Evolutionary conservation across 1,140 invertebrate genomes (phyloP).

Genomic region (Hermetia illucens): DNA sequence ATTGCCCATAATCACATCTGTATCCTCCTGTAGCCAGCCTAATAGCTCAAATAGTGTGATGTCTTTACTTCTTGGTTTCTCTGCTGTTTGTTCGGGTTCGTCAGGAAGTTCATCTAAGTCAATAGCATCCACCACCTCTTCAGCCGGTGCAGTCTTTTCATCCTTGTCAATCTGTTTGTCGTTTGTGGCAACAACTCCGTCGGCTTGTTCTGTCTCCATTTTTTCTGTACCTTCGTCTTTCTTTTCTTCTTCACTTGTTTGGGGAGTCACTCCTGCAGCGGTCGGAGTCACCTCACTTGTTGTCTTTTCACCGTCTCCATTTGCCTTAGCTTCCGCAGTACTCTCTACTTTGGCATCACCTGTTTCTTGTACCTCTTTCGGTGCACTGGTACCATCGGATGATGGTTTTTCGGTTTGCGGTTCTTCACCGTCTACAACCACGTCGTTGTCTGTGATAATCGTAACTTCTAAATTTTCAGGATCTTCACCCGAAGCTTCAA

Average conservation of each 20-base stretch:
- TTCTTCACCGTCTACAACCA: slow-evolving; percentile 4
- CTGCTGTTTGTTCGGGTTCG: background rate
- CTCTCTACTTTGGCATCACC: slow-evolving; percentile 5
- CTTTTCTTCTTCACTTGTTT: slow-evolving; percentile 13
- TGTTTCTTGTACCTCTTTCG: slow-evolving; percentile 4
- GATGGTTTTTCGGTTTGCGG: no score
- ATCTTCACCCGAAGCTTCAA: slow-evolving; percentile 5
- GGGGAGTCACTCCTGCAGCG: slow-evolving; percentile 5
- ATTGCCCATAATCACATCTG: slow-evolving; percentile 7
- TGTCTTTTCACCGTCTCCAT: slow-evolving; percentile 9
- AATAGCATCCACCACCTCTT: background rate
- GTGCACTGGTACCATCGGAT: background rate
- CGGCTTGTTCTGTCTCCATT: slow-evolving; percentile 1
- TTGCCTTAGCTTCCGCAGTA: background rate
- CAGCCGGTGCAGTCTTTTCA: background rate
- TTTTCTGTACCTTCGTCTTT: slow-evolving; percentile 14
- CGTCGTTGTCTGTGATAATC: no score
- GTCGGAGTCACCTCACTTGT: slow-evolving; percentile 9
- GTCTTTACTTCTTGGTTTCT: slow-evolving; percentile 8
- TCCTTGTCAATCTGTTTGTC: background rate
- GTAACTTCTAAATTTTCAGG: background rate
- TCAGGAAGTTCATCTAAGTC: background rate
- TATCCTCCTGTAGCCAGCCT: slow-evolving; percentile 38
- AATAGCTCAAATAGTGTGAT: slow-evolving; percentile 29
- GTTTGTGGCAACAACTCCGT: background rate